Percentiles rank a stretch among this genome's conserved stretches.
Evolutionary conservation across 2,113 vertebrate genomes (phyloP).

Genomic region (Megaceryle torquata): DNA sequence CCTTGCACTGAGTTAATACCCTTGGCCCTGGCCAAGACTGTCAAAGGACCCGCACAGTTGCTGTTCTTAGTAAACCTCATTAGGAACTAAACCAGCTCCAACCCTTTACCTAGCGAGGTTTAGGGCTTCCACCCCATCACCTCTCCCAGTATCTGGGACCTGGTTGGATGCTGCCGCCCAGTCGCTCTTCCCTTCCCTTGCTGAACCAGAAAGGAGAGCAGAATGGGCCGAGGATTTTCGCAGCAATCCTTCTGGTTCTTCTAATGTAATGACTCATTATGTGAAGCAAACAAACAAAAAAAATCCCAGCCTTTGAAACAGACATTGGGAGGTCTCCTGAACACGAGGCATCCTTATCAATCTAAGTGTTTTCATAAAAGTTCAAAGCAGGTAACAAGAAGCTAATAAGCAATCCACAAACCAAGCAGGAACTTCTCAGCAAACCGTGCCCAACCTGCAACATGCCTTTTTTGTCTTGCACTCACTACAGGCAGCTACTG

Average conservation of each 20-base stretch:
- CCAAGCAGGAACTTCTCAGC: not conserved
- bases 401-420: not conserved
- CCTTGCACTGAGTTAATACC: conserved; percentile 27
- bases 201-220: not conserved
- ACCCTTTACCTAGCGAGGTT: accelerated
- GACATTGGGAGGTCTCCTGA: not conserved
- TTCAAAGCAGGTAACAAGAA: not conserved
- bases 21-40: not conserved
- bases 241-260: not conserved
- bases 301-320: not conserved
- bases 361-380: not conserved
- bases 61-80: conserved; percentile 25
- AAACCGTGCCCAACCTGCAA: not conserved
- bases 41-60: not conserved
- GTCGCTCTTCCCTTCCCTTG: accelerated
- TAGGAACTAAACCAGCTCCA: accelerated
- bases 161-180: accelerated
- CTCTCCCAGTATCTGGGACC: accelerated
- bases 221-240: not conserved
- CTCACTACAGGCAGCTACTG: not conserved
- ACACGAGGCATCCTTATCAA: not conserved
- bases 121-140: not conserved
- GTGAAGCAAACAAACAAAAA: not conserved
- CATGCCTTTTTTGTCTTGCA: not conserved
- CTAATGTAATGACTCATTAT: not conserved